Evolutionary conservation across 2,888 invertebrate genomes (phyloP).

Genomic region (Ariolimax columbianus): DNA sequence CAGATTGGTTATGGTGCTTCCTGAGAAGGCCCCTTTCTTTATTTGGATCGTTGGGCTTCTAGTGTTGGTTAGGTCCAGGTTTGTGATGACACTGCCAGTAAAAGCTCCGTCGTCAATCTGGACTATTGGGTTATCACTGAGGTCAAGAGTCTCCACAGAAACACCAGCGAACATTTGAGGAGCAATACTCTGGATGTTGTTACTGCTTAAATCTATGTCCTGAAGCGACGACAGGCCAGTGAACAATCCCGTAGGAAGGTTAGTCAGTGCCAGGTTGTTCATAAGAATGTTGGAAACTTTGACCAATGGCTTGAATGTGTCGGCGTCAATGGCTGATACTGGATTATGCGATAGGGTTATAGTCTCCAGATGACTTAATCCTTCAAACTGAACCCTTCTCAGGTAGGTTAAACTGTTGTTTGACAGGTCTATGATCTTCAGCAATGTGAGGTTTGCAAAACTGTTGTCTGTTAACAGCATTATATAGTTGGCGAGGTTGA

Average conservation of each 20-base stretch:
- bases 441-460: slow-evolving; percentile 4
- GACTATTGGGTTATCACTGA: slow-evolving; percentile 20
- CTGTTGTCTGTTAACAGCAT: neutral
- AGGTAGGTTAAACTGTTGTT: neutral
- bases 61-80: slow-evolving; percentile 59
- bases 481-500: slow-evolving; percentile 10
- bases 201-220: slow-evolving; percentile 31
- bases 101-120: slow-evolving; percentile 42
- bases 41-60: slow-evolving; percentile 32
- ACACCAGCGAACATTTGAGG: neutral
- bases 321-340: neutral
- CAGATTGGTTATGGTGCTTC: slow-evolving; percentile 9
- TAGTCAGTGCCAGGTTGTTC: neutral
- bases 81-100: slow-evolving; percentile 52
- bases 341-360: slow-evolving; percentile 48
- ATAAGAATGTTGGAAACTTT: neutral
- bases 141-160: neutral
- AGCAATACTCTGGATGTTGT: neutral
- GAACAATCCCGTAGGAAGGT: slow-evolving; percentile 10
- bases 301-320: slow-evolving; percentile 8
- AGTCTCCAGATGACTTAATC: slow-evolving; percentile 11
- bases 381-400: neutral
- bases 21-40: neutral
- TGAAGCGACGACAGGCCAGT: slow-evolving; percentile 50
- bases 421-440: slow-evolving; percentile 5